Conservation (phyloP, 2,888 invertebrate species). For the Molorchus minor region DNA sequence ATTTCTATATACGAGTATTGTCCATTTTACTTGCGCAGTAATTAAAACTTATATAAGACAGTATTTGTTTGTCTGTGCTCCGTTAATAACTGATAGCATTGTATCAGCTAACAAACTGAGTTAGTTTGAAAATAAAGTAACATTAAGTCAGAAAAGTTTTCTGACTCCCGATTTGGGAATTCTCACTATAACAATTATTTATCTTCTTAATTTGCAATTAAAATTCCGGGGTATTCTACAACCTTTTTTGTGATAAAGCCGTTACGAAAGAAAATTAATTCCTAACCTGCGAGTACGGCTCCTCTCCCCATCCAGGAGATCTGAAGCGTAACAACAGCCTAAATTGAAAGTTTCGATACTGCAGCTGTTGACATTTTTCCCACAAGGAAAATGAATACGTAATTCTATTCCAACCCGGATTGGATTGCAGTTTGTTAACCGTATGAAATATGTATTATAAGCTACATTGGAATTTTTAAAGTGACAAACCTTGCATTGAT, state of each 20-base stretch:
- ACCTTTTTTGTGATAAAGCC: conserved; percentile 46
- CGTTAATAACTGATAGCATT: too few relatives aligned
- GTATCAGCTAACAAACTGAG: too few relatives aligned
- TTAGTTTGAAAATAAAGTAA: conserved; percentile 15
- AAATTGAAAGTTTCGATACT: conserved; percentile 53
- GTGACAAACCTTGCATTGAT: too few relatives aligned
- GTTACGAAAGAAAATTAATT: conserved; percentile 43
- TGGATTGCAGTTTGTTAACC: conserved; percentile 49
- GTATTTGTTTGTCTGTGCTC: too few relatives aligned
- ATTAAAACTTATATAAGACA: too few relatives aligned
- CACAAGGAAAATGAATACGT: conserved; percentile 53
- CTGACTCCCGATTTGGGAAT: conserved; percentile 27
- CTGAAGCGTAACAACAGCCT: conserved; percentile 45
- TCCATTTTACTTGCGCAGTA: too few relatives aligned
- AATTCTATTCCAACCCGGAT: conserved; percentile 53
- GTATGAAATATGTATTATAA: conserved; percentile 38
- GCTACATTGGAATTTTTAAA: not conserved
- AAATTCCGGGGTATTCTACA: conserved; percentile 39
- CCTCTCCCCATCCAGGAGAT: conserved; percentile 43
- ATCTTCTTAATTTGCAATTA: conserved; percentile 43
- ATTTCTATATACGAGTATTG: too few relatives aligned
- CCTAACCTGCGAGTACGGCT: conserved; percentile 33
- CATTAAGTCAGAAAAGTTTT: conserved; percentile 29
- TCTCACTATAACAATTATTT: conserved; percentile 41
- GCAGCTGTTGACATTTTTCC: conserved; percentile 56